Evolutionary conservation across 2,113 vertebrate species (phyloP).

Genomic region (Ceyx cyanopectus): DNA sequence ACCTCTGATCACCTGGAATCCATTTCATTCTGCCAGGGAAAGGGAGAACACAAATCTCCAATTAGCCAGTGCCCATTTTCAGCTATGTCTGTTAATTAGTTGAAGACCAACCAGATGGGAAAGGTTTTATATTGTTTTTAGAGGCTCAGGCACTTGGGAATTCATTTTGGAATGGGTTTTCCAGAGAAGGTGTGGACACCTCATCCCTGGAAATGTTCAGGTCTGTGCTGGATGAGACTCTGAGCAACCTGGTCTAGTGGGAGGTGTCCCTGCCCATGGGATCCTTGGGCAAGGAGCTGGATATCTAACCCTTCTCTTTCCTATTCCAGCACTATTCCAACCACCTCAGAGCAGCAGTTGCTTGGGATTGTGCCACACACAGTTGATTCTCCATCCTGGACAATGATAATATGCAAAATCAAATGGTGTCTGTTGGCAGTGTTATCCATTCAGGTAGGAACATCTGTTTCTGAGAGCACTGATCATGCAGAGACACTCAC

Average conservation of each 20-base stretch:
- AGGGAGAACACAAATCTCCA: not conserved
- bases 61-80: constrained; percentile 37
- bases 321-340: not conserved
- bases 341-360: not conserved
- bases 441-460: not conserved
- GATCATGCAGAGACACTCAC: not conserved
- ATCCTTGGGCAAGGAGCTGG: not conserved
- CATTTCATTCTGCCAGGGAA: not conserved
- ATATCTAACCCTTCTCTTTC: not conserved
- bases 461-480: not conserved
- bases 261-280: not conserved
- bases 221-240: too few species aligned
- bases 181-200: too few species aligned
- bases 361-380: not conserved
- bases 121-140: not conserved
- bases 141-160: not conserved
- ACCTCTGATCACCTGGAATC: not conserved
- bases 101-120: constrained; percentile 30
- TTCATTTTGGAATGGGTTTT: too few species aligned
- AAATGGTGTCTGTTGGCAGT: not conserved
- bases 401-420: fast-evolving
- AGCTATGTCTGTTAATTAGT: constrained; percentile 32
- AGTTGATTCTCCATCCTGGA: not conserved
- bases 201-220: too few species aligned
- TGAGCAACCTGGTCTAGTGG: too few species aligned